Evolutionary conservation across 2,888 invertebrate species (phyloP).

Genomic region (Macrophya annulata): DNA sequence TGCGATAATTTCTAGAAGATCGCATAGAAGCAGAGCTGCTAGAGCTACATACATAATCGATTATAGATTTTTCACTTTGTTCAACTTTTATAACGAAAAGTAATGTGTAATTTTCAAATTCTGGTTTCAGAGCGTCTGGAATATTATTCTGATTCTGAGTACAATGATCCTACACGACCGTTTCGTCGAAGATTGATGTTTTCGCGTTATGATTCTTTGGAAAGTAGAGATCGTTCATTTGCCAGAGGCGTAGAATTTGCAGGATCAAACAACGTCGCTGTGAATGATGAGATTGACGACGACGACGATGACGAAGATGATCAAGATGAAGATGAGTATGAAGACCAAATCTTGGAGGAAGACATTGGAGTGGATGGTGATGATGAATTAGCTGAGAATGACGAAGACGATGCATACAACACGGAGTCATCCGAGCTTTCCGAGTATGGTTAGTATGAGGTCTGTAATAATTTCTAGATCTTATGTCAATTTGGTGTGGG

Average conservation of each 20-base stretch:
- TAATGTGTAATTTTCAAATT: neutral
- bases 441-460: conserved; percentile 71
- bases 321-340: conserved; percentile 55
- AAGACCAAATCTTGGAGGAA: conserved; percentile 59
- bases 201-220: conserved; percentile 28
- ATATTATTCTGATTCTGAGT: conserved; percentile 7
- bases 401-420: conserved; percentile 59
- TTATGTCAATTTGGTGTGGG: conserved; percentile 47
- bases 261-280: conserved; percentile 17
- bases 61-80: neutral
- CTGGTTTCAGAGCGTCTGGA: neutral
- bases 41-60: too few species aligned
- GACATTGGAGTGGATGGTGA: conserved; percentile 62
- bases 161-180: neutral
- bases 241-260: conserved; percentile 36
- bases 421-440: conserved; percentile 59
- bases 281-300: conserved; percentile 46
- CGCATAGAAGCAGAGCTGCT: neutral
- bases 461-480: conserved; percentile 27
- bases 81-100: neutral
- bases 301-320: conserved; percentile 54
- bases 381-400: conserved; percentile 59
- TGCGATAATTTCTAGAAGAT: neutral
- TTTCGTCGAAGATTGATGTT: conserved; percentile 47
- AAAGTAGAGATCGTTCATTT: conserved; percentile 24